Evolutionary conservation across 1,140 invertebrate species (phyloP), one percentile per base, ranked within the genome.

Genomic region (Ceratina australensis): DNA sequence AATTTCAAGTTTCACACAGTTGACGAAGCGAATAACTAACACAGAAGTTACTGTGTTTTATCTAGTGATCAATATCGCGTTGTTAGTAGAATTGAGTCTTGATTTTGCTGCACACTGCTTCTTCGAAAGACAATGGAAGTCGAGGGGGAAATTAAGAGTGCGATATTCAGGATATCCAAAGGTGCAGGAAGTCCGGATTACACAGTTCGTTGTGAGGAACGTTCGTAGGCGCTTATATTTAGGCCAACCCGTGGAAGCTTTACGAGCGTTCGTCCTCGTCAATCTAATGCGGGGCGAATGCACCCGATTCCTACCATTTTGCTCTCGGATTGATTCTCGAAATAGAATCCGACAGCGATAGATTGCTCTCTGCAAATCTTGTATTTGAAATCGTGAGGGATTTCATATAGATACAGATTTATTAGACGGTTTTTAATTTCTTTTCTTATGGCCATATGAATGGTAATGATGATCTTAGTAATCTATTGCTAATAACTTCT

Each of bases 161-260:
- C 26, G 57, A 16, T 16, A 33, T 72, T 57, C n/a, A 20, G 60
- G 24, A 72, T 33, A 65, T 22, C 52, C 28, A 83, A 72, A 57
- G 65, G 64, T 54, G 54, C 87, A 86, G 87, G 87, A 89, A 89
- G 80, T 86, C 56, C 79, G 73, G 80, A 86, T 86, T 82, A 81
- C 78, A 76, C 52, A 47, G 72, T 67, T 64, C 80, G 65, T 80
- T 78, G 81, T 52, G 72, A 75, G 72, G 80, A 72, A 61, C 66
- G 33, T 72, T 81, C 80, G 81, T 81, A 76, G 81, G 67, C 85
- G 87, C 87, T 87, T 89, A 89, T 90, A 89, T 89, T 90, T 89
- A 89, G 89, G 89, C 89, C 87, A 89, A 82, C 86, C 85, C 78
- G 88, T 83, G 80, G 80, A 73, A 87, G 85, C 81, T 89, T 89